Conservation (phyloP, 1,140 invertebrate species). For the Eulimnadia texana region DNA sequence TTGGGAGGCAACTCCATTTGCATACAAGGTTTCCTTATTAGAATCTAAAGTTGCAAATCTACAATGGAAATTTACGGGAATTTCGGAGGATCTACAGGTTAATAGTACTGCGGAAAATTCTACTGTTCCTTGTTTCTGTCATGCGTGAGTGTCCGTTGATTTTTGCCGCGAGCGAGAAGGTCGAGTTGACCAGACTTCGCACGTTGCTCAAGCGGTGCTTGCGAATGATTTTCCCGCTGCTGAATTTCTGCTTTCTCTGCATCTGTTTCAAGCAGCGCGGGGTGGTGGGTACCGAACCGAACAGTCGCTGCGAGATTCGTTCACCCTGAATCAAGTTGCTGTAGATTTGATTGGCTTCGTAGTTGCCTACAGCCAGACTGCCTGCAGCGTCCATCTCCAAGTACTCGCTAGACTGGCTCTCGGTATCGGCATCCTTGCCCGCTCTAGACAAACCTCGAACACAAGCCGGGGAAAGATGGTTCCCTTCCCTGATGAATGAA, state of each 20-base stretch:
- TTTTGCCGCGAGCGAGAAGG: not conserved
- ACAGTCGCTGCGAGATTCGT: not conserved
- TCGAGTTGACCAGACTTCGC: not conserved
- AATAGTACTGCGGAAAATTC: too few species aligned
- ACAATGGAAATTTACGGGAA: too few species aligned
- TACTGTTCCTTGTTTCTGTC: not conserved
- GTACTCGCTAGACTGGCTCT: not conserved
- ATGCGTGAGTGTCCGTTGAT: not conserved
- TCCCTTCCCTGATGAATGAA: not conserved
- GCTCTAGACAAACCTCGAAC: not conserved
- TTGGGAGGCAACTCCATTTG: too few species aligned
- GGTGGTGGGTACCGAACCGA: not conserved
- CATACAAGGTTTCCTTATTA: too few species aligned
- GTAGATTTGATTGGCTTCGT: not conserved
- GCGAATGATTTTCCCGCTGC: not conserved
- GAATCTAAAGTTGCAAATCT: too few species aligned
- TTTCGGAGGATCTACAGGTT: too few species aligned
- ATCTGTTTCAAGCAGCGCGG: not conserved
- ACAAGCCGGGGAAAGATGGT: not conserved
- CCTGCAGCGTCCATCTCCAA: constrained; percentile 3
- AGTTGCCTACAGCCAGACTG: not conserved
- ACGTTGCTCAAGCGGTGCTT: not conserved
- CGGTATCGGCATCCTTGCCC: not conserved
- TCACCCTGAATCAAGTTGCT: not conserved
- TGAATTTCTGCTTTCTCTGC: not conserved